These are phyloP conservation scores for Patella caerulea DNA, from an alignment of 2,888 invertebrate species.

Conservation along the genomic window DNA sequence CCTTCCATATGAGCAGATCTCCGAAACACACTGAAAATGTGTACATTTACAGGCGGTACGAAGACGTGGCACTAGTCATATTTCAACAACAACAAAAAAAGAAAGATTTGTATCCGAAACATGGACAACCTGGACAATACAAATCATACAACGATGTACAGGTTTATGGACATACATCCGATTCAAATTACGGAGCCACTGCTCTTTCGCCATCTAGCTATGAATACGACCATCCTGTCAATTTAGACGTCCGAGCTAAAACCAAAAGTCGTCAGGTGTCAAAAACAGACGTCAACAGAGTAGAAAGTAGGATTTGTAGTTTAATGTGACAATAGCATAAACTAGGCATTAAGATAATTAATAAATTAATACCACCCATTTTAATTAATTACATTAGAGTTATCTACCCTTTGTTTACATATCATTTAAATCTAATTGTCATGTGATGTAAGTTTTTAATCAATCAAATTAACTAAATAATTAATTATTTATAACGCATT, in stretches of 20 bases:
- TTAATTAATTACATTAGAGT: too few relatives aligned
- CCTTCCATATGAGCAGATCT: conserved; percentile 1
- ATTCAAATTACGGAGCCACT: conserved; percentile 4
- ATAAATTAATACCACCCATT: too few relatives aligned
- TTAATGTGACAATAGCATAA: conserved; percentile 14
- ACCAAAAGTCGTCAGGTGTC: neutral
- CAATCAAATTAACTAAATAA: too few relatives aligned
- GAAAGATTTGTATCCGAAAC: conserved; percentile 15
- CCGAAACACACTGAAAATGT: neutral
- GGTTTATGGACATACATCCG: neutral
- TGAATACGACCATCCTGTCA: conserved; percentile 5
- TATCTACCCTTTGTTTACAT: too few relatives aligned
- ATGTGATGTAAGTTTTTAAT: too few relatives aligned
- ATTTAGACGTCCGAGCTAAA: neutral
- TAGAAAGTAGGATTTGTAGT: conserved; percentile 18
- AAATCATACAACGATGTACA: too few relatives aligned
- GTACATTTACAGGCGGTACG: conserved; percentile 64
- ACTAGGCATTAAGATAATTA: too few relatives aligned
- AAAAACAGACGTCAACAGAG: neutral
- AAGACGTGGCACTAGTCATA: conserved; percentile 65
- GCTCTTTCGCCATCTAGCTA: neutral
- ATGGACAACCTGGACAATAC: neutral
- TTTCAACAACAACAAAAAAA: conserved; percentile 64
- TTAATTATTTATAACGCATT: too few relatives aligned
- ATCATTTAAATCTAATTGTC: too few relatives aligned